Evolutionary conservation across 2,113 vertebrate genomes (phyloP).

Genomic region (Shinisaurus crocodilurus): DNA sequence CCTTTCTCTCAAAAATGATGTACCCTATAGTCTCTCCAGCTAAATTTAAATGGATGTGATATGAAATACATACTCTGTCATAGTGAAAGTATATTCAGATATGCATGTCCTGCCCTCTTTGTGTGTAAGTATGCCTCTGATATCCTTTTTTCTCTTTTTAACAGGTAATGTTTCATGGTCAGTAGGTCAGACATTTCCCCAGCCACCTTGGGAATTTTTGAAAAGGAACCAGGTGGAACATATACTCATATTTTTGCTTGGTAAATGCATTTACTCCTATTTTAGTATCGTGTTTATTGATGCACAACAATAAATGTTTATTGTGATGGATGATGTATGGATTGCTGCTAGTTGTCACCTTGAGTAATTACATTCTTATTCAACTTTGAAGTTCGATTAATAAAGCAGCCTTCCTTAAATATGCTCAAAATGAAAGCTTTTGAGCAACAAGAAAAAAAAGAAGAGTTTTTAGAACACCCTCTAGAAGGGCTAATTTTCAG

Average conservation of each 20-base stretch:
- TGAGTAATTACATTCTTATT: conserved; percentile 8
- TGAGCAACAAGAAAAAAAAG: conserved; percentile 1
- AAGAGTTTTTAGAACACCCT: neutral
- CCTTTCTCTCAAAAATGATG: neutral
- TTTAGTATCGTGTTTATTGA: conserved; percentile 32
- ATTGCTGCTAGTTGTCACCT: conserved; percentile 7
- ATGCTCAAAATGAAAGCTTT: conserved; percentile 21
- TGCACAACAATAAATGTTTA: neutral
- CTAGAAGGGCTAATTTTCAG: neutral
- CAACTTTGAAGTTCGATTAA: neutral
- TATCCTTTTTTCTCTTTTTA: conserved; percentile 41
- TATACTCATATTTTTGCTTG: conserved; percentile 80
- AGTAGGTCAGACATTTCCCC: conserved; percentile 81
- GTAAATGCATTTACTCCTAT: conserved; percentile 62
- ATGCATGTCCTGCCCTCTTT: neutral
- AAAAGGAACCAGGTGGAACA: conserved; percentile 84
- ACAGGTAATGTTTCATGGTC: conserved; percentile 88
- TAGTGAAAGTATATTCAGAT: neutral
- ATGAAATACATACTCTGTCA: neutral
- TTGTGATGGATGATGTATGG: neutral
- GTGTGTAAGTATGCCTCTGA: neutral
- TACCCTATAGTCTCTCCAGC: neutral
- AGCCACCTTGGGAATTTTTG: conserved; percentile 91
- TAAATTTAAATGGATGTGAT: neutral
- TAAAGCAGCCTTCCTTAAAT: conserved; percentile 1